Conservation (phyloP, 2,888 invertebrate genomes). For the Volucella bombylans region DNA sequence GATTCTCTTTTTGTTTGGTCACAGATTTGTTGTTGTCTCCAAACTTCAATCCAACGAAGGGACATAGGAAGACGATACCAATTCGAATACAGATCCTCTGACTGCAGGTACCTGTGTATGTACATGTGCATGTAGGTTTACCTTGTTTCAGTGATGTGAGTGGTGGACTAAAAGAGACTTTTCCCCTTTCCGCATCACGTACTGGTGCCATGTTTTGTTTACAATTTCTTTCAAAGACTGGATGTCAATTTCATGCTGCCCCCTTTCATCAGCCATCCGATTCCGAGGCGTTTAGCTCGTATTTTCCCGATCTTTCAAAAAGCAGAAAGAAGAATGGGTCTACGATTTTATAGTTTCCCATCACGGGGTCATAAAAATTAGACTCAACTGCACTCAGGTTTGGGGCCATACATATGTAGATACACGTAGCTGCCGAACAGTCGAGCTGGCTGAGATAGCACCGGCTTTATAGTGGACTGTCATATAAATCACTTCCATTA, state of each 20-base stretch:
- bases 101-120: background rate
- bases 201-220: constrained; percentile 46
- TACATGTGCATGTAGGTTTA: constrained; percentile 4
- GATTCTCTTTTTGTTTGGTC: background rate
- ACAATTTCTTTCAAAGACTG: constrained; percentile 45
- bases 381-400: background rate
- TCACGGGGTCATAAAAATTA: constrained; percentile 50
- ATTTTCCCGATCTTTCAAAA: background rate
- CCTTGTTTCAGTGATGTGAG: constrained; percentile 34
- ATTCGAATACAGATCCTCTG: background rate
- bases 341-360: constrained; percentile 29
- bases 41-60: too few species aligned
- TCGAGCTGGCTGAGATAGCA: too few species aligned
- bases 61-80: background rate
- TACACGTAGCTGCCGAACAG: too few species aligned
- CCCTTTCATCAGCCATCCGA: background rate
- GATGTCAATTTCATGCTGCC: constrained; percentile 24
- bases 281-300: constrained; percentile 1
- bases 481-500: constrained; percentile 49
- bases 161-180: background rate
- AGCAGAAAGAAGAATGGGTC: constrained; percentile 9
- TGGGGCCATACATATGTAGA: background rate
- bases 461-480: constrained; percentile 15
- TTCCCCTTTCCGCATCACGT: constrained; percentile 47
- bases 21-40: background rate